phyloP scores from a whole-genome alignment of 2,797 vertebrate genomes.

The Notolepis coatsorum region DNA sequence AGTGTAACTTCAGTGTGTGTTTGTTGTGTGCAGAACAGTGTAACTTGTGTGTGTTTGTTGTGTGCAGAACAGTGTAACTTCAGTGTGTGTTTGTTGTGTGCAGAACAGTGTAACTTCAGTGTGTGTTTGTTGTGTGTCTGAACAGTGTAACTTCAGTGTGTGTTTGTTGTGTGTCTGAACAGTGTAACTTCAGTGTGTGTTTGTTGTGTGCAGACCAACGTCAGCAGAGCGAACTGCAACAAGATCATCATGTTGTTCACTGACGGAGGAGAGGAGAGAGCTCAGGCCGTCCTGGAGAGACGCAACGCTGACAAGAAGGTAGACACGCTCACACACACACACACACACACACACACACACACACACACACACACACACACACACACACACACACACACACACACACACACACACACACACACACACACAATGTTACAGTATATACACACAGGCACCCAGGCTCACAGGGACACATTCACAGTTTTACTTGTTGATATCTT shows the following conservation, averaged over 20 bases:
- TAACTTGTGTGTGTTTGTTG: too few relatives aligned
- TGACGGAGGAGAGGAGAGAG: constrained; percentile 97
- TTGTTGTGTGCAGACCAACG: constrained; percentile 82
- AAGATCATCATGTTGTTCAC: constrained; percentile 99
- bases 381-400: background rate
- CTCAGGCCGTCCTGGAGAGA: constrained; percentile 92
- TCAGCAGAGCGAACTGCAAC: constrained; percentile 97
- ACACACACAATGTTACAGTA: background rate
- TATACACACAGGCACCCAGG: background rate
- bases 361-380: constrained; percentile 1
- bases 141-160: too few relatives aligned
- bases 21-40: too few relatives aligned
- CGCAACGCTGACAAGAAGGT: constrained; percentile 96
- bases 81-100: too few relatives aligned
- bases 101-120: too few relatives aligned
- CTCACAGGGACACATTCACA: too few relatives aligned
- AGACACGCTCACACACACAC: constrained; percentile 19
- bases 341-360: background rate
- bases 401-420: background rate
- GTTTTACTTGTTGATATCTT: too few relatives aligned
- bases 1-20: too few relatives aligned
- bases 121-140: too few relatives aligned
- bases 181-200: too few relatives aligned
- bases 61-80: too few relatives aligned
- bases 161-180: too few relatives aligned